A percentile compares a stretch with the other conserved stretches of the same genome.
These are phyloP conservation scores for Dryobates pubescens DNA, from an alignment of 2,797 vertebrate species.

Conservation along the genomic window DNA sequence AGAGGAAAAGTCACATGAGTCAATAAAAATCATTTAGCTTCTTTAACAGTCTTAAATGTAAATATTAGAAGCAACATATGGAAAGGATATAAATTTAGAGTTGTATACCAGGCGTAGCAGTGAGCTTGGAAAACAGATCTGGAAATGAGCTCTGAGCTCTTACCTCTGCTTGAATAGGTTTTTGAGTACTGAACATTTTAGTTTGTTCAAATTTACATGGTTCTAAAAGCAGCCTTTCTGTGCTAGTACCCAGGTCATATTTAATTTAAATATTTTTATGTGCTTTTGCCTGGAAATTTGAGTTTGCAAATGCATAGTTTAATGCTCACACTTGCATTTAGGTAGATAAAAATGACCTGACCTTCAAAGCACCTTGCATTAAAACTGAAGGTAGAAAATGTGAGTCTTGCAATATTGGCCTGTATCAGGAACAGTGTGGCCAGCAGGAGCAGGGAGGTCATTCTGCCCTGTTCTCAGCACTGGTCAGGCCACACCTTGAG, in stretches of 20 bases:
- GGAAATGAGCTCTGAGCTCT: neutral
- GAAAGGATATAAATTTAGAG: neutral
- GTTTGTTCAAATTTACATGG: neutral
- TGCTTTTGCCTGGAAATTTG: neutral
- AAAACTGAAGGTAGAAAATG: neutral
- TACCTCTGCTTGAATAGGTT: neutral
- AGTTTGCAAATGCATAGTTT: neutral
- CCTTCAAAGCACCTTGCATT: neutral
- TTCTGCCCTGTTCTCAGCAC: too few relatives aligned
- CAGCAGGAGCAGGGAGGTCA: too few relatives aligned
- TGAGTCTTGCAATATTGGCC: neutral
- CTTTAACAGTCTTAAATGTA: neutral
- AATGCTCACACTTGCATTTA: neutral
- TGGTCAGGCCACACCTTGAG: too few relatives aligned
- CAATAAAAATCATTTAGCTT: neutral
- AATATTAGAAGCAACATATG: neutral
- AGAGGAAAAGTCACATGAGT: neutral
- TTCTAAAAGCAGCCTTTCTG: neutral
- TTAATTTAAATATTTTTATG: neutral
- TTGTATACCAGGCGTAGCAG: neutral
- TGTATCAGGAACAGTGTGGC: too few relatives aligned
- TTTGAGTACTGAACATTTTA: neutral
- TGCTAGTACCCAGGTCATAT: neutral
- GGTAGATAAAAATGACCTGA: neutral
- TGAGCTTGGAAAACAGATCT: neutral